phyloP scores from a whole-genome alignment of 2,888 invertebrate genomes.

The Lucinisca nassula region DNA sequence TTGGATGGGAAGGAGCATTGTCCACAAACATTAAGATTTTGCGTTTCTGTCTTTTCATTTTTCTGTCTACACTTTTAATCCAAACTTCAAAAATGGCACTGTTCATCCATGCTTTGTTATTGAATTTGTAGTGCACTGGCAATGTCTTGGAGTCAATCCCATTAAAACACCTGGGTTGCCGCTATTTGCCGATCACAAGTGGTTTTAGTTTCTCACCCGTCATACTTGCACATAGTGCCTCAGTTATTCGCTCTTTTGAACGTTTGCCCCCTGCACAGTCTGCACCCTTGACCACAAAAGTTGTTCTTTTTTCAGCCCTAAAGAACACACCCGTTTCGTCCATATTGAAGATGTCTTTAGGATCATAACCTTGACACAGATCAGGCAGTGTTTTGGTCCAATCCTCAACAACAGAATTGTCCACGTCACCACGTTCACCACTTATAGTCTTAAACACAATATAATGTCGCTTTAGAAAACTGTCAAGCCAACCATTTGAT shows the following conservation, averaged over 20 bases:
- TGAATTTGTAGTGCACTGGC: no score
- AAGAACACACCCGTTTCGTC: slow-evolving; percentile 46
- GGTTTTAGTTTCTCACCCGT: slow-evolving; percentile 17
- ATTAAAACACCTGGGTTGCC: slow-evolving; percentile 14
- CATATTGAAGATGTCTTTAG: slow-evolving; percentile 31
- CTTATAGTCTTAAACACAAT: slow-evolving; percentile 39
- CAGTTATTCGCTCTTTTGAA: slow-evolving; percentile 36
- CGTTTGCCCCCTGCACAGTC: slow-evolving; percentile 45
- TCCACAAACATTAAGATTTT: slow-evolving; percentile 32
- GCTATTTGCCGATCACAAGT: slow-evolving; percentile 14
- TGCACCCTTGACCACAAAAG: background rate
- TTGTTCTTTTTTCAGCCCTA: slow-evolving; percentile 16
- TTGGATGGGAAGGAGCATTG: slow-evolving; percentile 21
- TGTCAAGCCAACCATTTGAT: slow-evolving; percentile 49
- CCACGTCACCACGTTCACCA: slow-evolving; percentile 56
- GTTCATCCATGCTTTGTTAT: no score
- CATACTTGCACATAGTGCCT: slow-evolving; percentile 25
- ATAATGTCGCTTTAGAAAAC: slow-evolving; percentile 37
- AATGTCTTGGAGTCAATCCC: no score
- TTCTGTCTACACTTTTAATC: slow-evolving; percentile 18
- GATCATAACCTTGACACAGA: slow-evolving; percentile 16
- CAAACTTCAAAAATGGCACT: background rate
- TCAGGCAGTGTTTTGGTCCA: slow-evolving; percentile 38
- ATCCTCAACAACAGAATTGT: slow-evolving; percentile 1
- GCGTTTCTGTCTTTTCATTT: background rate